Conservation (phyloP, 1,140 invertebrate species). For the Bombus balteatus region DNA sequence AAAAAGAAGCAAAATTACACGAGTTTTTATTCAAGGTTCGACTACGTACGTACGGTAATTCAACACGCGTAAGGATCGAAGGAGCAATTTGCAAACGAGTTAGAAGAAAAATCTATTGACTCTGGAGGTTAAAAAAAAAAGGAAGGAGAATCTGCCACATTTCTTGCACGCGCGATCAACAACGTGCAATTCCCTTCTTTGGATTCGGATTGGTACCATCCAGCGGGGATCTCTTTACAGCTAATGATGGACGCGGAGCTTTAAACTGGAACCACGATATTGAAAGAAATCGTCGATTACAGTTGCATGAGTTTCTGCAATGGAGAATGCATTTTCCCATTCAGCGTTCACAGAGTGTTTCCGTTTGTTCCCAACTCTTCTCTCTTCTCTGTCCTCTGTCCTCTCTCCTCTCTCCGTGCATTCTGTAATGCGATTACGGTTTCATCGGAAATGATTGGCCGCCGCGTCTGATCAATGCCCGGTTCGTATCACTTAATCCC, state of each 20-base stretch:
- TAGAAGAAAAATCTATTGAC: background rate
- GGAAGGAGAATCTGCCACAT: background rate
- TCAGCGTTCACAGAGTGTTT: background rate
- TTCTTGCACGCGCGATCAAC: constrained; percentile 35
- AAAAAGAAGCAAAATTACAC: too few relatives aligned
- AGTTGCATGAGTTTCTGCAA: background rate
- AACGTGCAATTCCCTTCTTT: constrained; percentile 1
- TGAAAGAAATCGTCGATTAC: background rate
- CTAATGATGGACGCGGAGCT: background rate
- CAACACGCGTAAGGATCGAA: too few relatives aligned
- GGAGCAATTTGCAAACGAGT: background rate
- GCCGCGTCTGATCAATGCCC: constrained; percentile 11
- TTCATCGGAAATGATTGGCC: constrained; percentile 15
- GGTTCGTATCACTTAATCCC: constrained; percentile 41
- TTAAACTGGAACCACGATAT: background rate
- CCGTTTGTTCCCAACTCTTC: background rate
- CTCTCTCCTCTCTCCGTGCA: background rate
- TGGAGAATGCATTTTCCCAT: background rate
- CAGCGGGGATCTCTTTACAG: background rate
- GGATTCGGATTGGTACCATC: background rate
- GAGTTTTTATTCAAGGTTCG: background rate
- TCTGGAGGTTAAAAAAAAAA: too few relatives aligned
- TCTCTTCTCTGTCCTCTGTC: background rate
- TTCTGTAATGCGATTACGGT: constrained; percentile 28
- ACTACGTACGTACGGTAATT: too few relatives aligned